These are phyloP conservation scores for Branchellion lobata DNA, from an alignment of 2,888 invertebrate species.

Conservation along the genomic window DNA sequence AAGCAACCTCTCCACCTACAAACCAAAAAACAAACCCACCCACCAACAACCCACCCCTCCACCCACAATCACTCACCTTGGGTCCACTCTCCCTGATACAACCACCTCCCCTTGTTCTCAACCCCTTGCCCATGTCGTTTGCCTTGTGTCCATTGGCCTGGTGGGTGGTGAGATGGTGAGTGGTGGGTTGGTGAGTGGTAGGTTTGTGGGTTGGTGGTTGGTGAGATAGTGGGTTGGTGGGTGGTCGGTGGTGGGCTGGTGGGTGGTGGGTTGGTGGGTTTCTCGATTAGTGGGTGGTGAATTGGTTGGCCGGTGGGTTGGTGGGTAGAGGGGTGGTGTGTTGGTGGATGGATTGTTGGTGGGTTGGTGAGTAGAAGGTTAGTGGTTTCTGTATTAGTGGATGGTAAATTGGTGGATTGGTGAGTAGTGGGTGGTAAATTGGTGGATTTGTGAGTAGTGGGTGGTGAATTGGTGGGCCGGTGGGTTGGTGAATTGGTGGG, in stretches of 20 bases:
- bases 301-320: not conserved
- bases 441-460: not conserved
- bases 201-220: too few relatives aligned
- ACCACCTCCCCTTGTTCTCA: slow-evolving; percentile 92
- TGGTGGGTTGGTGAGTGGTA: too few relatives aligned
- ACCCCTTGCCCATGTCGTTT: slow-evolving; percentile 96
- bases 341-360: not conserved
- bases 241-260: too few relatives aligned
- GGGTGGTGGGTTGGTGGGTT: not conserved
- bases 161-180: too few relatives aligned
- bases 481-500: too few relatives aligned
- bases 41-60: too few relatives aligned
- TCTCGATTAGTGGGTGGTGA: not conserved
- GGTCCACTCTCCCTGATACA: slow-evolving; percentile 97
- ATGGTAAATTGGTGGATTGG: not conserved
- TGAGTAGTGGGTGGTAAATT: too few relatives aligned
- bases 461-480: too few relatives aligned
- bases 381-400: not conserved
- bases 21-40: too few relatives aligned
- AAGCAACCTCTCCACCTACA: too few relatives aligned
- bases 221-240: too few relatives aligned
- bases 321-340: not conserved
- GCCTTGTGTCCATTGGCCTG: slow-evolving; percentile 98
- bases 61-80: slow-evolving; percentile 73
- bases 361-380: not conserved